phyloP scores from a whole-genome alignment of 2,113 vertebrate genomes.

The Suricata suricatta region DNA sequence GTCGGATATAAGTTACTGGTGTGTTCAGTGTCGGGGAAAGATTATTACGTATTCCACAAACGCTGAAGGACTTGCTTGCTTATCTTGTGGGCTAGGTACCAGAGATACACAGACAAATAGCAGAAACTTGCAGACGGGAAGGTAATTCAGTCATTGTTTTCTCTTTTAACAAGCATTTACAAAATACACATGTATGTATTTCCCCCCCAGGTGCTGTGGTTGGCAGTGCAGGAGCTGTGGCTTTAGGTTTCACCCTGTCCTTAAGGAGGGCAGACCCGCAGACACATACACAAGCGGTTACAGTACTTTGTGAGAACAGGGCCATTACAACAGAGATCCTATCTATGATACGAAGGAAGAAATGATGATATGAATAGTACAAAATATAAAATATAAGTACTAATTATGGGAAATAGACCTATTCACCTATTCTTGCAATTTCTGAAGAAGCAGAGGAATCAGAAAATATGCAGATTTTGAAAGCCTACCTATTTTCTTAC shows the following conservation, averaged over 20 bases:
- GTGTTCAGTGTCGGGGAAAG: accelerated
- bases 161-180: neutral
- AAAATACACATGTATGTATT: too few species aligned
- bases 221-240: too few species aligned
- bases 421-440: accelerated
- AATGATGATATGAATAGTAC: too few species aligned
- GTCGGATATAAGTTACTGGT: neutral
- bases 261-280: neutral
- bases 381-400: neutral
- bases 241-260: neutral
- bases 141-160: neutral
- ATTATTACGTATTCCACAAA: neutral
- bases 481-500: neutral
- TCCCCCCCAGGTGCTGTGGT: too few species aligned
- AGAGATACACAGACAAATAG: neutral
- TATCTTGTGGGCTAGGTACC: too few species aligned
- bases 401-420: accelerated
- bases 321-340: neutral
- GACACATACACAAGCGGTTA: accelerated
- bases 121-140: too few species aligned
- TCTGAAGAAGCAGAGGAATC: neutral
- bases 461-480: neutral
- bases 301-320: too few species aligned
- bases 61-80: neutral
- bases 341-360: neutral